Base-by-base conservation (phyloP, 2,888 invertebrate genomes). In the Belgica antarctica region DNA sequence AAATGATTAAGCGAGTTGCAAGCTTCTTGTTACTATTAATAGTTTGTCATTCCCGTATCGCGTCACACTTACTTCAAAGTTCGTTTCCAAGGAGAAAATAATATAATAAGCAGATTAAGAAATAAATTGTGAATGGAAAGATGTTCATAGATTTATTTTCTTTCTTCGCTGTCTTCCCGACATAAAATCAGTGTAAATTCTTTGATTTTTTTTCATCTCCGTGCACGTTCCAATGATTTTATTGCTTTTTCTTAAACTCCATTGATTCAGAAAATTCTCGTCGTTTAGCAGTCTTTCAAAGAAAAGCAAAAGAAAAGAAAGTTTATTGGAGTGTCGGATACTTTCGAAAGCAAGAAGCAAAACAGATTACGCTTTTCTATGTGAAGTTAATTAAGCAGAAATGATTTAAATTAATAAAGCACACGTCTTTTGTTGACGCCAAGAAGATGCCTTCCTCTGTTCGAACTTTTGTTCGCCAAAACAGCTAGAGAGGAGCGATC, bases 381-480 rank as follows among this genome's bases (percentile, higher is more conserved):
- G 59, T 12, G 25, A 59, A 59, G 27, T 59, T 59, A 59, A 59
- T 59, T 59, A 59, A 59, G 59, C 27, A 27, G 25, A 59, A 59
- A 59, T 59, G 59, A 59, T 59, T 59, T 59, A 59, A 59, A 59
- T 59, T 59, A 59, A 59, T 59, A 59, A 59, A 27, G 27, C 25
- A 22, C 22, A 52, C 52, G 52, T 17, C 25, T 24, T n/a, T 10
- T 25, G 27, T 59, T 59, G 59, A 27, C n/a, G 19, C 15, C 22
- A 5, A 19, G 22, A 25, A 59, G 59, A 24, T 19, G 7, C 8
- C 22, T 27, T 59, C 22, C 25, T 52, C 52, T 52, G 52, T 22
- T 52, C 34, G 5, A n/a, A n/a, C 12, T 22, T 22, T 52, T 22
- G 22, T 12, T 52, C 52, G 52, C 52, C 52, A 52, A 52, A 22